Conservation (phyloP, 2,888 invertebrate species). For the Achlya flavicornis region DNA sequence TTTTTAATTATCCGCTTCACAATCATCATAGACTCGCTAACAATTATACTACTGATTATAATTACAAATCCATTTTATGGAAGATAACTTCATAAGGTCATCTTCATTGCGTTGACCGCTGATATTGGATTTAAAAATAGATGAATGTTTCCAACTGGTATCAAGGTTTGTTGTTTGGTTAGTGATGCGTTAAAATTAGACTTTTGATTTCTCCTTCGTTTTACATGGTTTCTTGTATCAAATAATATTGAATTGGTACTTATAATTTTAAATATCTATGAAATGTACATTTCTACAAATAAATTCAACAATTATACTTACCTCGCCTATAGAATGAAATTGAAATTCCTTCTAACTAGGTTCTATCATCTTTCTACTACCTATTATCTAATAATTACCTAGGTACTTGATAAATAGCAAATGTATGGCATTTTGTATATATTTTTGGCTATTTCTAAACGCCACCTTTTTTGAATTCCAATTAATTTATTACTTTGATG, state of each 20-base stretch:
- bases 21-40: slow-evolving; percentile 1
- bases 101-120: slow-evolving; percentile 41
- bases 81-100: slow-evolving; percentile 40
- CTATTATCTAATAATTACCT: too few species aligned
- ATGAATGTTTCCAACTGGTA: slow-evolving; percentile 39
- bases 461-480: too few species aligned
- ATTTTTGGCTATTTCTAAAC: too few species aligned
- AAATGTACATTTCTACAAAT: too few species aligned
- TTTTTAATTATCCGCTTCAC: not conserved
- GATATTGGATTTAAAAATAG: slow-evolving; percentile 54
- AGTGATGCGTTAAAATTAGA: slow-evolving; percentile 41
- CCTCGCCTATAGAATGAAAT: too few species aligned
- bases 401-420: too few species aligned
- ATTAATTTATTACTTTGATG: too few species aligned
- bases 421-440: too few species aligned
- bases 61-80: slow-evolving; percentile 40
- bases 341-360: too few species aligned
- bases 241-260: not conserved
- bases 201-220: not conserved
- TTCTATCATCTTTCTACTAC: too few species aligned
- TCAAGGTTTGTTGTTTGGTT: slow-evolving; percentile 48
- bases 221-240: not conserved
- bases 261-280: too few species aligned
- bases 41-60: not conserved
- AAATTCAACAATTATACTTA: too few species aligned